Conservation (phyloP, 2,797 vertebrate genomes). For the Coreius guichenoti region DNA sequence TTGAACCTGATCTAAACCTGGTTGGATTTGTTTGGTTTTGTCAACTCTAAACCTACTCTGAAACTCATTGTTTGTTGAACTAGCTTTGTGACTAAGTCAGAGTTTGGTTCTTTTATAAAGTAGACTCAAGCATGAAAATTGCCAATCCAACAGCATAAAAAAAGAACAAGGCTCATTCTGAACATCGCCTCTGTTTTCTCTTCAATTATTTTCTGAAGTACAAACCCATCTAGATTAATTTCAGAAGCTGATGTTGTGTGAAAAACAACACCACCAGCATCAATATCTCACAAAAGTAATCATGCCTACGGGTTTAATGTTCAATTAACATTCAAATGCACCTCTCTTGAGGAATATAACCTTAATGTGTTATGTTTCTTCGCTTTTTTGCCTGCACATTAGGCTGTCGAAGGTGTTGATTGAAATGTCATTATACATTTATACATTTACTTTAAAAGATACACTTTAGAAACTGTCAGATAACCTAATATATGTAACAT, state of each 20-base stretch:
- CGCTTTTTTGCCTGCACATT: not conserved
- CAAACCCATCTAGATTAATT: not conserved
- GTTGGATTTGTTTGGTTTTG: too few species aligned
- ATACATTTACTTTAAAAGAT: not conserved
- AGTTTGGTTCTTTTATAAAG: conserved; percentile 1
- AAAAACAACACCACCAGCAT: conserved; percentile 14
- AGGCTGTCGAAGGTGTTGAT: not conserved
- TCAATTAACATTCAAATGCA: not conserved
- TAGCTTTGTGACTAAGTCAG: not conserved
- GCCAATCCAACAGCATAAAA: not conserved
- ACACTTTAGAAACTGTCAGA: not conserved
- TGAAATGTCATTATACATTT: not conserved
- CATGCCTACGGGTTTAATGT: conserved; percentile 1
- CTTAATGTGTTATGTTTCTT: not conserved
- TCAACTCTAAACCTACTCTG: too few species aligned
- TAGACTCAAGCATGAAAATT: not conserved
- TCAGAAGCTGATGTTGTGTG: conserved; percentile 14
- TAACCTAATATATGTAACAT: too few species aligned
- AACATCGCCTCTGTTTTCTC: not conserved
- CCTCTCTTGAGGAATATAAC: not conserved
- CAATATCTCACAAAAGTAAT: not conserved
- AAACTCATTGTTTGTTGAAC: too few species aligned
- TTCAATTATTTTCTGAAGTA: not conserved
- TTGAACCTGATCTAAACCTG: too few species aligned
- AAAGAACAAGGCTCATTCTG: not conserved